Evolutionary conservation across 2,888 invertebrate genomes (phyloP).

Genomic region (Oegoconia quadripuncta): DNA sequence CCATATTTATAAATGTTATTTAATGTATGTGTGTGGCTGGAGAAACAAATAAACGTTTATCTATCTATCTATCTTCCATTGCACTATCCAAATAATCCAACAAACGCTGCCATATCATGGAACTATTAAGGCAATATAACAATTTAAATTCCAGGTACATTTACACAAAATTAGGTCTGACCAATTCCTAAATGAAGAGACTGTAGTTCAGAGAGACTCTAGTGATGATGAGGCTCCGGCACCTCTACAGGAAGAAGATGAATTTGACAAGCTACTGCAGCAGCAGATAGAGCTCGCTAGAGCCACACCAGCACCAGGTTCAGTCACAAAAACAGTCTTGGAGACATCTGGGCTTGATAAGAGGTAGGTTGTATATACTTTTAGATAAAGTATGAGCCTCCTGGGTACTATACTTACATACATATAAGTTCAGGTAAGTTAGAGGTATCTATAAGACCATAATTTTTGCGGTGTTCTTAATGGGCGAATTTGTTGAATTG

Average conservation of each 20-base stretch:
- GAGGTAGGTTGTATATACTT: slow-evolving; percentile 31
- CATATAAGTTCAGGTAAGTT: no score
- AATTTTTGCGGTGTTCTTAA: no score
- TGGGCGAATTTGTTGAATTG: no score
- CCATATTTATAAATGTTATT: no score
- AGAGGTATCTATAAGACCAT: no score
- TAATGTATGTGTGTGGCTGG: no score
- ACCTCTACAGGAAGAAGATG: slow-evolving; percentile 72
- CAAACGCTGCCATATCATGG: no score
- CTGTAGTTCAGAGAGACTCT: slow-evolving; percentile 59
- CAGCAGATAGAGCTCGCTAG: slow-evolving; percentile 81
- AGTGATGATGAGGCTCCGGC: slow-evolving; percentile 65
- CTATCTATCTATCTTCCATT: no score
- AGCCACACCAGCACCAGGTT: slow-evolving; percentile 53
- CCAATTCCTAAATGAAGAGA: slow-evolving; percentile 71
- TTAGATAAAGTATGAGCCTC: not conserved
- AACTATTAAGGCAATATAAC: not conserved
- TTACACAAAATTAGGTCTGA: slow-evolving; percentile 83
- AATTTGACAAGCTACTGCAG: slow-evolving; percentile 81
- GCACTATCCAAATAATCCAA: no score
- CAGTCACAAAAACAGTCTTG: slow-evolving; percentile 35
- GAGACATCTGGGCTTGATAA: slow-evolving; percentile 32
- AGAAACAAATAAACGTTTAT: no score
- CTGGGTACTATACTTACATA: no score
- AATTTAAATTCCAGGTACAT: slow-evolving; percentile 75